Evolutionary conservation across 2,888 invertebrate genomes (phyloP), one percentile per base, ranked within the genome.

Genomic region (Tiliacea citrago): DNA sequence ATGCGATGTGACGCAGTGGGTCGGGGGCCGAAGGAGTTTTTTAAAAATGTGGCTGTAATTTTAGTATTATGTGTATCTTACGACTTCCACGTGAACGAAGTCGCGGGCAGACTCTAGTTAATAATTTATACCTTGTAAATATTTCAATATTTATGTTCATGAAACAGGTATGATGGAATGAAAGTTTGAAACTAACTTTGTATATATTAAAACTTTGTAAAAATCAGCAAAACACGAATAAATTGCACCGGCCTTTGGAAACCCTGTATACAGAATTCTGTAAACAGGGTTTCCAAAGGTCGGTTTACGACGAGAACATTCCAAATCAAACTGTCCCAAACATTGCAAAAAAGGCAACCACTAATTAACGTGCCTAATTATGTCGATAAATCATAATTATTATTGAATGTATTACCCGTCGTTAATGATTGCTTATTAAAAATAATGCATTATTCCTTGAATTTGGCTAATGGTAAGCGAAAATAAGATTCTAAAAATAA

Each of bases 291-390:
- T 47, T 55, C 0, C 16, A 51, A 29, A 51, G 71, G 10, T 45
- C 24, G 0, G 16, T 67, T 3, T 45, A 67, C 35, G 18, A 13
- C 18, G 12, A 29, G 49, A 53, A 35, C 10, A 24, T 57, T 47
- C 1, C 24, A 24, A 24, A 24, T 74, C 9, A 42, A 58, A 49
- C 29, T n/a, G 24, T 49, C 24, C 4, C 47, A 55, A 1, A 49
- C n/a, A 45, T 18, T 29, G 35, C n/a, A 35, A 51, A 75, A 42
- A 42, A n/a, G 13, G 18, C n/a, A 29, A 18, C 45, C 0, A 51
- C 35, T 75, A 0, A 73, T n/a, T 49, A 75, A n/a, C 5, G 29
- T 74, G 49, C 10, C n/a, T 42, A n/a, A 6, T 39, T 73, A 49
- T 24, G 6, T 39, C 6, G 12, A 29, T 57, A 29, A 29, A 47